Percentiles rank a stretch among this genome's conserved stretches.
Conservation (phyloP, 2,797 vertebrate species). For the Menidia menidia region DNA sequence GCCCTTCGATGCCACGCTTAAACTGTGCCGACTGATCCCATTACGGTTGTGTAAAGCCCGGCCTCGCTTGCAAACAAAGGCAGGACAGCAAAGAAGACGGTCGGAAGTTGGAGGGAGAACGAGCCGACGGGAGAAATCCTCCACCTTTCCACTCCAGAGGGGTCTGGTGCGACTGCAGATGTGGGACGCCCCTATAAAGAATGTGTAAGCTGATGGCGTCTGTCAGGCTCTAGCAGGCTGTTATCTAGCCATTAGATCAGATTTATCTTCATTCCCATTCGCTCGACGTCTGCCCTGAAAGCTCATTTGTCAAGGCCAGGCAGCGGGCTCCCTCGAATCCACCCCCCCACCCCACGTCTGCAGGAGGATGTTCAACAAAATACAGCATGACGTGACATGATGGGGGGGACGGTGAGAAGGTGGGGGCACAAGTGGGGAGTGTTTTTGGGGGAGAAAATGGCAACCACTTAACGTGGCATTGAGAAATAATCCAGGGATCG, state of each 20-base stretch:
- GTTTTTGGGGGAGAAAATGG: constrained; percentile 61
- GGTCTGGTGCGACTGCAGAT: constrained; percentile 52
- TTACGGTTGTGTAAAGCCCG: neutral
- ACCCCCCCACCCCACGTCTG: constrained; percentile 60
- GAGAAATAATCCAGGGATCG: constrained; percentile 70
- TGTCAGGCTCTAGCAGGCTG: constrained; percentile 82
- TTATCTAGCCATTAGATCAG: constrained; percentile 86
- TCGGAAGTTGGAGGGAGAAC: constrained; percentile 15
- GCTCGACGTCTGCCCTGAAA: constrained; percentile 77
- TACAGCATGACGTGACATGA: constrained; percentile 78
- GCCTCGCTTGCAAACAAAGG: constrained; percentile 10
- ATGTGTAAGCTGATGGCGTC: constrained; percentile 80
- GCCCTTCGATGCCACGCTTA: neutral
- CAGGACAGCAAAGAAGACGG: neutral
- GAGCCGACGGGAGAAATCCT: constrained; percentile 24
- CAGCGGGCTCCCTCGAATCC: constrained; percentile 70
- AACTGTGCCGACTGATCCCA: neutral
- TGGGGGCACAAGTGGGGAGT: constrained; percentile 31
- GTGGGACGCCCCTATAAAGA: constrained; percentile 77
- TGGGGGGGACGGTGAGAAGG: constrained; percentile 52
- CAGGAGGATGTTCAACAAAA: constrained; percentile 78
- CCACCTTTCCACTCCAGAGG: constrained; percentile 5
- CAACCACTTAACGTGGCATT: constrained; percentile 77
- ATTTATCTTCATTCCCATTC: constrained; percentile 84
- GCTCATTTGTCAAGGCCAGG: constrained; percentile 85